Evolutionary conservation across 2,113 vertebrate species (phyloP).

Genomic region (Ophiodon elongatus): DNA sequence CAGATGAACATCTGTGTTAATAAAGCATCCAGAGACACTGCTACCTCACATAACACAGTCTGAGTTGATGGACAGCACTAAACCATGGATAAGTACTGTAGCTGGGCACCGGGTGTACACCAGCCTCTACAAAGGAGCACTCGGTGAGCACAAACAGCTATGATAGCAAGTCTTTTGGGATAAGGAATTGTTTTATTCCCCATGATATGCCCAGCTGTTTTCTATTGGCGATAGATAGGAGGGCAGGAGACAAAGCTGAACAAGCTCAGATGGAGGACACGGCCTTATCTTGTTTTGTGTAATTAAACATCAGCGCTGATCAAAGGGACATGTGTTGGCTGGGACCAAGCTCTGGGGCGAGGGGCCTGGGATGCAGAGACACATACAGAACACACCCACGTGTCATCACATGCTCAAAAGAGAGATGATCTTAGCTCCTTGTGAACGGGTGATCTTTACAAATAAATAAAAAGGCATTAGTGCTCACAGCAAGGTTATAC

Average conservation of each 20-base stretch:
- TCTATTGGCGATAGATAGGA: conserved; percentile 31
- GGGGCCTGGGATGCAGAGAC: conserved; percentile 12
- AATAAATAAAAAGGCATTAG: conserved; percentile 3
- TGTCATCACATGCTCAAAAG: not conserved
- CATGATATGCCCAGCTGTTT: conserved; percentile 41
- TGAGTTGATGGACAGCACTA: conserved; percentile 18
- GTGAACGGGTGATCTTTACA: too few relatives aligned
- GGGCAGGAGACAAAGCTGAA: conserved; percentile 20
- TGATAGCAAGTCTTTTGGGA: conserved; percentile 45
- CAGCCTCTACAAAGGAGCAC: conserved; percentile 24
- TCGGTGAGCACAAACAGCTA: conserved; percentile 36
- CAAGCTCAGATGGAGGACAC: conserved; percentile 33
- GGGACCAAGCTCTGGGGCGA: not conserved
- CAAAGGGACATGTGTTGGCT: conserved; percentile 33
- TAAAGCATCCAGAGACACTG: conserved; percentile 23
- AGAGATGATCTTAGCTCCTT: not conserved
- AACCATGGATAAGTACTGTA: conserved; percentile 29
- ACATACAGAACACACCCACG: not conserved
- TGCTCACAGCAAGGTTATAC: conserved; percentile 4
- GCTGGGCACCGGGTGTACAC: not conserved
- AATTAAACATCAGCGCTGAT: conserved; percentile 60
- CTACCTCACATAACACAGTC: not conserved
- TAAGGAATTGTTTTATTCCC: conserved; percentile 14
- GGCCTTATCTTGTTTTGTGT: conserved; percentile 52
- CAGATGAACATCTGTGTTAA: conserved; percentile 38